phyloP scores from a whole-genome alignment of 2,797 vertebrate genomes.

The Oophaga sylvatica region DNA sequence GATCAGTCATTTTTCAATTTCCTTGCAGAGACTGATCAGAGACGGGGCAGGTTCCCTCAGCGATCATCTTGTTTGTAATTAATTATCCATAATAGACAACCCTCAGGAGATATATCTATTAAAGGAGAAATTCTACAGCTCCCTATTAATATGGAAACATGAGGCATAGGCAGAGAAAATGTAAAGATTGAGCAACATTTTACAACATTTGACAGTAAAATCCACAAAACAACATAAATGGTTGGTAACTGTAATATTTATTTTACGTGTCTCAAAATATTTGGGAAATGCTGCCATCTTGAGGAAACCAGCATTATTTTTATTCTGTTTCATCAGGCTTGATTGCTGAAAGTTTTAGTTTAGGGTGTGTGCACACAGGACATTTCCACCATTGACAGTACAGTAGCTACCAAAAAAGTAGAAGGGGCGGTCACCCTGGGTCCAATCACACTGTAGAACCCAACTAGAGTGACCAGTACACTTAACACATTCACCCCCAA shows the following conservation, averaged over 20 bases:
- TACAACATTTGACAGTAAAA: neutral
- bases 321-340: neutral
- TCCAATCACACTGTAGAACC: no score
- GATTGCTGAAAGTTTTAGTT: no score
- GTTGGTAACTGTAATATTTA: neutral
- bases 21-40: neutral
- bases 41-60: neutral
- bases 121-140: neutral
- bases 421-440: no score
- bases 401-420: no score
- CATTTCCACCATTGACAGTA: no score
- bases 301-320: neutral
- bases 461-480: no score
- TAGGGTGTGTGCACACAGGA: no score
- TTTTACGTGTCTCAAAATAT: neutral
- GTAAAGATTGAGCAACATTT: neutral
- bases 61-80: neutral
- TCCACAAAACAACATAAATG: neutral
- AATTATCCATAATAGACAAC: neutral
- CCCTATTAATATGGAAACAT: neutral
- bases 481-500: no score
- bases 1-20: neutral
- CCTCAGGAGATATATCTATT: neutral
- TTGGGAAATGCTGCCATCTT: conserved; percentile 8
- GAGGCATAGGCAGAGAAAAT: no score